Conservation (phyloP, 1,140 invertebrate species). For the Calephelis nemesis region DNA sequence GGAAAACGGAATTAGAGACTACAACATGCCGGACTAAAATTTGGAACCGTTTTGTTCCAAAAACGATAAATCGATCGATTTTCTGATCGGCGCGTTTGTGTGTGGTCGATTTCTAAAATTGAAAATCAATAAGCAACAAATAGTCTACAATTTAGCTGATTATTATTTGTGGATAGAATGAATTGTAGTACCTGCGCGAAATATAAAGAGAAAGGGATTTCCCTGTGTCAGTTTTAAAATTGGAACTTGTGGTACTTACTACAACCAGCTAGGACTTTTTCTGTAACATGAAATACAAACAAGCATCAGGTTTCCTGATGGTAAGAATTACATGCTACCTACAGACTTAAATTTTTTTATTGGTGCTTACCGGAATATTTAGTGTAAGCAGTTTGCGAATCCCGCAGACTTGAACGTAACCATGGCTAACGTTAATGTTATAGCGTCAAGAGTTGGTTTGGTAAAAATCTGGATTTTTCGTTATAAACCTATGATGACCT, state of each 20-base stretch:
- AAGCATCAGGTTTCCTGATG: too few species aligned
- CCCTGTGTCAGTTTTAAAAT: background rate
- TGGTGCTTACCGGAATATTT: too few species aligned
- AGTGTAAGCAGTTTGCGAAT: too few species aligned
- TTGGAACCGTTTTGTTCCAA: conserved; percentile 73
- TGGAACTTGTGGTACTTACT: conserved; percentile 15
- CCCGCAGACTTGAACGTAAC: too few species aligned
- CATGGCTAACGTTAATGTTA: too few species aligned
- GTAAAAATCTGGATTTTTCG: too few species aligned
- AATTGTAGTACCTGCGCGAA: conserved; percentile 31
- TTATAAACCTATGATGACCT: too few species aligned
- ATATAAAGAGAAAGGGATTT: conserved; percentile 8
- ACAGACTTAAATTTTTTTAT: too few species aligned
- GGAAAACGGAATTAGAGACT: conserved; percentile 75
- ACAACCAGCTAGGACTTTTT: too few species aligned
- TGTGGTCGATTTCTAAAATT: conserved; percentile 70
- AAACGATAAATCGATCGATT: conserved; percentile 74
- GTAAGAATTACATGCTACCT: too few species aligned
- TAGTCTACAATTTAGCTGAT: conserved; percentile 66
- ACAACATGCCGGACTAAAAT: conserved; percentile 66
- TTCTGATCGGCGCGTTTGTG: conserved; percentile 62
- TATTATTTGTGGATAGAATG: conserved; percentile 45
- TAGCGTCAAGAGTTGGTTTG: too few species aligned
- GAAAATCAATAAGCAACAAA: conserved; percentile 70
- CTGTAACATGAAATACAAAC: too few species aligned